Evolutionary conservation across 2,888 invertebrate species (phyloP), one percentile per base, ranked within the genome.

Genomic region (Caenorhabditis plicata): DNA sequence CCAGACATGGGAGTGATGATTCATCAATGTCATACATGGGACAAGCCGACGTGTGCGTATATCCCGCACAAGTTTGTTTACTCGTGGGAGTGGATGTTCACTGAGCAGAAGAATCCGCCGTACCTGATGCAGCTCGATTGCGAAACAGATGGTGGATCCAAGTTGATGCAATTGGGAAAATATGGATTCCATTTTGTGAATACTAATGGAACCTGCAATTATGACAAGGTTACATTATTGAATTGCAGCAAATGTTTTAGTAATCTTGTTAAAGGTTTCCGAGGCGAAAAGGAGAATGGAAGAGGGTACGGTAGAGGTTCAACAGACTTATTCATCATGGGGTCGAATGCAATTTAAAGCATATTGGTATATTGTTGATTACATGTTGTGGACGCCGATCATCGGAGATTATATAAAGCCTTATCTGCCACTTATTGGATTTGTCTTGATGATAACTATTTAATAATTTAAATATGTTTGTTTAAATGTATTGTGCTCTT

Each of bases 1-100:
- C 79, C 79, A 0, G 79, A 79, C 64, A 79, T 79, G 79, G 79
- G 79, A 33, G 62, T 79, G 23, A 79, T 79, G 79, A 79, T 79
- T 32, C 79, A 79, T 22, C 79, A 79, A 53, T 79, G 79, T 45
- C 75, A 80, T 53, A 80, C 79, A 13, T 79, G 79, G 79, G 55
- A 53, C 15, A 52, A 47, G 19, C 74, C 75, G 5, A 53, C 50
- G 19, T 79, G 79, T 57, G 69, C 71, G 27, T 79, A 71, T 57
- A 78, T 79, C 39, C 73, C 79, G n/a, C 78, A 80, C 61, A 77
- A 75, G 78, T 78, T 79, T 26, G 80, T 69, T 2, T 75, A 78
- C 55, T 72, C 73, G 3, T 79, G 79, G 79, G 79, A 79, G 55
- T 79, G 79, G 79, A 78, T 79, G 79, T 79, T 74, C 64, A 79